Conservation (phyloP, 2,113 vertebrate species). For the Ceyx melanurus region DNA sequence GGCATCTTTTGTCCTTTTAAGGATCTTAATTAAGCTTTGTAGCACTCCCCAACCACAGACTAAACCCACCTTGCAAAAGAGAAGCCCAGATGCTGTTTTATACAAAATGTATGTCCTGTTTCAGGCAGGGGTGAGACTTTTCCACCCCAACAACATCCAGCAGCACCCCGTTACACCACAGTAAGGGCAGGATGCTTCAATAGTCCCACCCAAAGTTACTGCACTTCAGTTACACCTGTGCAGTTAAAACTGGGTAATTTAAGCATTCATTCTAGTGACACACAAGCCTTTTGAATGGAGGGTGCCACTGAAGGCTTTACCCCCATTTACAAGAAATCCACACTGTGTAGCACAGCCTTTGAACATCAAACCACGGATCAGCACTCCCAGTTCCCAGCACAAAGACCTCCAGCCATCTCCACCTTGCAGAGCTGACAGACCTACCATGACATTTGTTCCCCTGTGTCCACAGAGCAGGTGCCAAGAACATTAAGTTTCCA, state of each 20-base stretch:
- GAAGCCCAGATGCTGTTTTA: not conserved
- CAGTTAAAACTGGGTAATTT: not conserved
- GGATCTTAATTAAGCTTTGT: slow-evolving; percentile 63
- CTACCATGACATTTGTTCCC: not conserved
- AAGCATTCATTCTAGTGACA: not conserved
- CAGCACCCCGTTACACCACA: fast-evolving
- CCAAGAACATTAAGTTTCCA: not conserved
- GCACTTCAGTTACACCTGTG: fast-evolving
- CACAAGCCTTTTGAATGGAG: not conserved
- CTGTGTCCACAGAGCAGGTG: not conserved
- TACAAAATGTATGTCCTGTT: not conserved
- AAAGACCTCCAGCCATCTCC: not conserved
- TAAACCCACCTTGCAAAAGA: not conserved
- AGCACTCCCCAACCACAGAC: slow-evolving; percentile 3
- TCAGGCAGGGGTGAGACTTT: not conserved
- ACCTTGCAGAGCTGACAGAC: not conserved
- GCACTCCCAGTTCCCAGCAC: not conserved
- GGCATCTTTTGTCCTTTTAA: slow-evolving; percentile 65
- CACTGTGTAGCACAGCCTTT: not conserved
- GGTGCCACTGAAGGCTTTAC: not conserved
- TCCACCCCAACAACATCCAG: fast-evolving
- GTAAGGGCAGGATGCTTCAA: fast-evolving
- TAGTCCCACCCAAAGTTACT: not conserved
- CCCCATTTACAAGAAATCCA: not conserved
- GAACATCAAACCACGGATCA: fast-evolving